Percentiles rank a stretch among this genome's conserved stretches.
Conservation (phyloP, 2,797 vertebrate genomes). For the Podarcis siculus region DNA sequence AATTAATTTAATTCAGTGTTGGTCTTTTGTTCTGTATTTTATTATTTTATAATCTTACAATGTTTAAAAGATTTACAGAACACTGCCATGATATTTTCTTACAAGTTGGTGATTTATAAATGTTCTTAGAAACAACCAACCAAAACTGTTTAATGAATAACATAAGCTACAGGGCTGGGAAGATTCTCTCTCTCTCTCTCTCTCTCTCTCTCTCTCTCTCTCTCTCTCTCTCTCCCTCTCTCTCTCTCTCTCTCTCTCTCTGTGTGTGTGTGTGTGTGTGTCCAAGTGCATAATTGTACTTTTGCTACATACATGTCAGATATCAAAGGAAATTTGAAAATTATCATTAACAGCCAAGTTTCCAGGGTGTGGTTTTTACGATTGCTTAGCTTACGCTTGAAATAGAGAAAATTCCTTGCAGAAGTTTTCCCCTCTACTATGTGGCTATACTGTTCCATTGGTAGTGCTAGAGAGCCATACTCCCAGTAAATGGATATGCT, state of each 20-base stretch:
- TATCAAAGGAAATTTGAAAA: not conserved
- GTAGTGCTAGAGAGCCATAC: not conserved
- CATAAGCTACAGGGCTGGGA: not conserved
- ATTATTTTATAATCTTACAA: no score
- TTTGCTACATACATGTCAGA: not conserved
- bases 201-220: no score
- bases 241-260: no score
- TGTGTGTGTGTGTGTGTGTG: not conserved
- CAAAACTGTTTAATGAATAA: not conserved
- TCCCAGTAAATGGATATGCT: conserved; percentile 1
- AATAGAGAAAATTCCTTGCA: not conserved
- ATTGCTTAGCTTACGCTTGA: not conserved
- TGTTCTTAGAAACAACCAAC: no score
- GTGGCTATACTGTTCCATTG: not conserved
- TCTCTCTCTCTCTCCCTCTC: no score
- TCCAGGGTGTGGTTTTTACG: not conserved
- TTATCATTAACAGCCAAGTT: not conserved
- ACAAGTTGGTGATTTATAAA: no score
- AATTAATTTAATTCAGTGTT: no score
- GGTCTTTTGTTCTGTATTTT: no score
- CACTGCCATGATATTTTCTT: no score
- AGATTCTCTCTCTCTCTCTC: no score
- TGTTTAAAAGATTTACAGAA: no score
- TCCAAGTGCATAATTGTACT: not conserved
- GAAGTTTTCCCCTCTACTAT: not conserved